Evolutionary conservation across 2,888 invertebrate species (phyloP).

Genomic region (Prosopocoilus inquinatus): DNA sequence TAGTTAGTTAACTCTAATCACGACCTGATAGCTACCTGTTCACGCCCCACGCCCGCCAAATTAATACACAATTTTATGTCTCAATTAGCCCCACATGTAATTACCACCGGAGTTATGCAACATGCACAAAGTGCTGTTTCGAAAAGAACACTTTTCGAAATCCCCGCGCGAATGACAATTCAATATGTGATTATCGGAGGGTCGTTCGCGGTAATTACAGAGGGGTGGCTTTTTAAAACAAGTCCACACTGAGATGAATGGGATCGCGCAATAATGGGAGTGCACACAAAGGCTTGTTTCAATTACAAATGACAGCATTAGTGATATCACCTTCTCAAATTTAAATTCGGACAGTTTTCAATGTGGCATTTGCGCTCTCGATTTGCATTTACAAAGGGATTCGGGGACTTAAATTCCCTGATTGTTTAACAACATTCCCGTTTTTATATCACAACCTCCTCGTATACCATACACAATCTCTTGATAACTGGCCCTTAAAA

Average conservation of each 20-base stretch:
- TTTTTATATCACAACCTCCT: no score
- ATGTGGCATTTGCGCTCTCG: not conserved
- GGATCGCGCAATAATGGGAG: conserved; percentile 14
- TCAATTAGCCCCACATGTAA: conserved; percentile 31
- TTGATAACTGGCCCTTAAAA: no score
- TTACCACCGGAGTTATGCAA: not conserved
- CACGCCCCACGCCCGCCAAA: conserved; percentile 44
- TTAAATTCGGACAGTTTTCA: conserved; percentile 12
- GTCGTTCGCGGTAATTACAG: conserved; percentile 42
- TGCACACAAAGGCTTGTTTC: conserved; percentile 41
- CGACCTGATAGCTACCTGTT: conserved; percentile 50
- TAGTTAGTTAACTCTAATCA: conserved; percentile 49
- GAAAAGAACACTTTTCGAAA: conserved; percentile 42
- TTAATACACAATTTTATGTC: conserved; percentile 44
- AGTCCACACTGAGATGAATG: conserved; percentile 24
- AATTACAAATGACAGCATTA: conserved; percentile 46
- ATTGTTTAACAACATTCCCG: no score
- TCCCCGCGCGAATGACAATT: conserved; percentile 42
- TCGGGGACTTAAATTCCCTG: not conserved
- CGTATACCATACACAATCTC: no score
- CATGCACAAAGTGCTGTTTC: conserved; percentile 32
- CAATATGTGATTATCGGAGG: conserved; percentile 47
- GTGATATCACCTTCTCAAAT: conserved; percentile 34
- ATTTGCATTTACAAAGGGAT: not conserved
- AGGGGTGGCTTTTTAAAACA: conserved; percentile 43